These are phyloP conservation scores for Momotus momota DNA, from an alignment of 2,797 vertebrate species.

Conservation along the genomic window DNA sequence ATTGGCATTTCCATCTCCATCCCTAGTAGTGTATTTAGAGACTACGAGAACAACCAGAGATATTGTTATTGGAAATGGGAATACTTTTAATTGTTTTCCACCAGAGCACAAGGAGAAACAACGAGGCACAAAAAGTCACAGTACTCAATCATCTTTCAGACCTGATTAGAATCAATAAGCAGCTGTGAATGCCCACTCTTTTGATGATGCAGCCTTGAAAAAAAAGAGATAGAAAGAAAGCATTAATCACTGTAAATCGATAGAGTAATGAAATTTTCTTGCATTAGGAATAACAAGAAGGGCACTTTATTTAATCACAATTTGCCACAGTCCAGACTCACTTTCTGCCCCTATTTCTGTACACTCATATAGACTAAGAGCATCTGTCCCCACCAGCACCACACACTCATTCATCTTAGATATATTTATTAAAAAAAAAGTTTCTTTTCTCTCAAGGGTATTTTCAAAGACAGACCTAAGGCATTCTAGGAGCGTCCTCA, in stretches of 20 bases:
- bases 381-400: background rate
- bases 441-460: background rate
- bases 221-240: background rate
- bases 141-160: conserved; percentile 44
- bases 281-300: conserved; percentile 1
- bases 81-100: conserved; percentile 45
- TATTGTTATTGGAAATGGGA: conserved; percentile 2
- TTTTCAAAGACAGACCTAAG: background rate
- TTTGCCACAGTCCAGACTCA: conserved; percentile 29
- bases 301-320: conserved; percentile 40
- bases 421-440: too few species aligned
- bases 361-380: background rate
- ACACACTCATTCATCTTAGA: background rate
- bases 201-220: background rate
- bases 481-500: background rate
- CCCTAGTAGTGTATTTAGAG: conserved; percentile 13
- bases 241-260: conserved; percentile 11
- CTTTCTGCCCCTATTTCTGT: background rate
- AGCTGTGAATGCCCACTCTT: background rate
- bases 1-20: conserved; percentile 2
- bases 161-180: conserved; percentile 51
- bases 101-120: background rate
- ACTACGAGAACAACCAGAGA: background rate
- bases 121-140: conserved; percentile 13
- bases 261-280: conserved; percentile 26